These are phyloP conservation scores for Leptopilina boulardi DNA, from an alignment of 1,140 invertebrate species.

Conservation along the genomic window DNA sequence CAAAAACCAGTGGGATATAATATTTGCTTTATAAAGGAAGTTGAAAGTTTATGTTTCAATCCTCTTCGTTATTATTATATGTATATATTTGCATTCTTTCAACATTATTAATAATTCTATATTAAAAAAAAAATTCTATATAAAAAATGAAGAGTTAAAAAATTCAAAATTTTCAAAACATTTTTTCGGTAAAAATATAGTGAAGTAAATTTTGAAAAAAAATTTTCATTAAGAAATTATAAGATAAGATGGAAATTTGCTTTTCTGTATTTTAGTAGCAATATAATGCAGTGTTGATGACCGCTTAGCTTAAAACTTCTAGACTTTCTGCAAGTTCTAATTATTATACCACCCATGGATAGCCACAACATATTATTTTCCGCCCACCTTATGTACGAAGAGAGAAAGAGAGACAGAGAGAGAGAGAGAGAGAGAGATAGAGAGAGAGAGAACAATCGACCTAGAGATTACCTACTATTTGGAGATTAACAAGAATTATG, in stretches of 20 bases:
- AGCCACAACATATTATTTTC: conserved; percentile 27
- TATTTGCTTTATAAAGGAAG: too few species aligned
- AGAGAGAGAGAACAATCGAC: conserved; percentile 1
- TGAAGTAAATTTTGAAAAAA: neutral
- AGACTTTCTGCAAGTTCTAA: neutral
- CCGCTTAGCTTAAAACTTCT: neutral
- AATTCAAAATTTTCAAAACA: too few species aligned
- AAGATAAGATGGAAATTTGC: neutral
- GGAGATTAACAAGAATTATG: conserved; percentile 28
- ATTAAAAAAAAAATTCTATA: too few species aligned
- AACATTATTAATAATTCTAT: too few species aligned
- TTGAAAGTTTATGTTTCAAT: too few species aligned
- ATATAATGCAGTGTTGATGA: conserved; percentile 2
- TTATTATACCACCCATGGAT: conserved; percentile 16
- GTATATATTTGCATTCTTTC: too few species aligned
- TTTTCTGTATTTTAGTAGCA: neutral
- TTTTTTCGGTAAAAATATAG: too few species aligned
- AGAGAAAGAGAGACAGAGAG: neutral
- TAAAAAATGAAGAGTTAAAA: too few species aligned
- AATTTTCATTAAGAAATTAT: neutral
- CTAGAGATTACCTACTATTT: neutral
- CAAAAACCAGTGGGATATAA: too few species aligned
- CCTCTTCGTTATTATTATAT: too few species aligned
- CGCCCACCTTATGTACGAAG: neutral
- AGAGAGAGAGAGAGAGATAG: neutral